Percentiles rank a stretch among this genome's conserved stretches.
Evolutionary conservation across 2,113 vertebrate species (phyloP).

Genomic region (Bungarus multicinctus): DNA sequence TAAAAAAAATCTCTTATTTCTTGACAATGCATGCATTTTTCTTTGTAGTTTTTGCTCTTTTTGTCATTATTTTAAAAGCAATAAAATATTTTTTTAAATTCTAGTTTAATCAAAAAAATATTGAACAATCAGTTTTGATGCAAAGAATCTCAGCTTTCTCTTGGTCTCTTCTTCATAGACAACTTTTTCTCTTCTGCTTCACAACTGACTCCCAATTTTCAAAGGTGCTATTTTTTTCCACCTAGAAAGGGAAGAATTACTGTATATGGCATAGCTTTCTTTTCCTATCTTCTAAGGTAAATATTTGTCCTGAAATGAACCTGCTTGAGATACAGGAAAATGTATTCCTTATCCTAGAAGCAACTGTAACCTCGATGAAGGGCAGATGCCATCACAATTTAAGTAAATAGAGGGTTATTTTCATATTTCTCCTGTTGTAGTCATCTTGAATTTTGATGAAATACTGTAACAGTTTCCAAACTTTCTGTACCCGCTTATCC

Average conservation of each 20-base stretch:
- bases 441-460: background rate
- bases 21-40: too few species aligned
- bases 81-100: too few species aligned
- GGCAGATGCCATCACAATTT: background rate
- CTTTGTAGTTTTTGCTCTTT: too few species aligned
- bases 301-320: background rate
- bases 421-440: background rate
- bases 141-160: background rate
- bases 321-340: background rate
- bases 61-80: too few species aligned
- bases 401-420: background rate
- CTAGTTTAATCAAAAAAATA: too few species aligned
- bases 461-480: background rate
- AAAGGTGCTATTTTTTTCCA: background rate
- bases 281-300: background rate
- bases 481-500: background rate
- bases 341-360: too few species aligned
- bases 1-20: too few species aligned
- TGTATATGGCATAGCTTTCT: background rate
- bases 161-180: background rate
- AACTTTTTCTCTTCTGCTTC: background rate
- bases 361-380: too few species aligned
- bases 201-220: background rate
- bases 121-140: too few species aligned
- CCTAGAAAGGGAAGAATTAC: background rate